Percentiles rank a stretch among this genome's conserved stretches.
phyloP scores from a whole-genome alignment of 92 coral and sea anemone genomes.

The Isaurus tuberculatus region DNA sequence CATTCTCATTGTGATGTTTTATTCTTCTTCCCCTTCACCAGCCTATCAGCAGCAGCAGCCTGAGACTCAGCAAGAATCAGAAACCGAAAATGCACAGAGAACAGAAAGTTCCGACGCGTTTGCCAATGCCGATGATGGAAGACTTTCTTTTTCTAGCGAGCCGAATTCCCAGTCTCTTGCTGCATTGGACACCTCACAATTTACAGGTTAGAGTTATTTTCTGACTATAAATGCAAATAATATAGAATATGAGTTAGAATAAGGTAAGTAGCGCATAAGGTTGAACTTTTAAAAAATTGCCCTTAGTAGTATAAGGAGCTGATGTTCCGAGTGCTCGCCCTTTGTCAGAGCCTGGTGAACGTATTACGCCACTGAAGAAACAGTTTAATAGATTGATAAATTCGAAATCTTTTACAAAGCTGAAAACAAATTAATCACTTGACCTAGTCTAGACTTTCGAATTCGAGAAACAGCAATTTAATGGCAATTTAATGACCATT shows the following conservation, averaged over 20 bases:
- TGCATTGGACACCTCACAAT: conserved; percentile 5
- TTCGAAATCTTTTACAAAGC: too few species aligned
- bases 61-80: conserved; percentile 18
- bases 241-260: not conserved
- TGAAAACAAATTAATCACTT: too few species aligned
- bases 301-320: too few species aligned
- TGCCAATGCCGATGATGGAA: conserved; percentile 14
- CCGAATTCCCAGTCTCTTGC: conserved; percentile 15
- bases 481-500: too few species aligned
- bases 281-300: too few species aligned
- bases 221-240: not conserved
- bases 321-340: too few species aligned
- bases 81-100: not conserved
- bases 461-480: too few species aligned
- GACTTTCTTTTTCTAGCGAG: conserved; percentile 17
- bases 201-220: conserved; percentile 12
- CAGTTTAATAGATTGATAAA: too few species aligned
- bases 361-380: too few species aligned
- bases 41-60: conserved; percentile 13
- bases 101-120: conserved; percentile 1
- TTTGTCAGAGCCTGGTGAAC: too few species aligned
- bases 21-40: not conserved
- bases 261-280: not conserved
- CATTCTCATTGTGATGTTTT: not conserved
- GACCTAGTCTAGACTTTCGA: too few species aligned